A percentile compares a stretch with the other conserved stretches of the same genome.
Evolutionary conservation across 2,113 vertebrate genomes (phyloP).

Genomic region (Pseudolaguvia tuberculata): DNA sequence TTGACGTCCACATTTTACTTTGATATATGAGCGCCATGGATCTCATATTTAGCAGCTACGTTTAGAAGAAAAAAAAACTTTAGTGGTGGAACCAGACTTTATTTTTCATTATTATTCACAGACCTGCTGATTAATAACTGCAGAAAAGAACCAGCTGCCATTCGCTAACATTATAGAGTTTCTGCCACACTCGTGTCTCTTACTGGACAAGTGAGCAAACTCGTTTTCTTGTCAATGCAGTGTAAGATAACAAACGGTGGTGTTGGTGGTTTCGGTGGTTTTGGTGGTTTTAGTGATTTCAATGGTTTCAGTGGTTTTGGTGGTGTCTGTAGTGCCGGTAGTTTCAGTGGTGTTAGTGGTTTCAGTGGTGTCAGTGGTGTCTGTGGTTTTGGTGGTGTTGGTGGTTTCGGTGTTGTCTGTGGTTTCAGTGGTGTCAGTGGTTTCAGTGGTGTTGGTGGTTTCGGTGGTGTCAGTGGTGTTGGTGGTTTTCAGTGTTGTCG

Average conservation of each 20-base stretch:
- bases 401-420: no score
- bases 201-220: slow-evolving; percentile 11
- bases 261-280: no score
- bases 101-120: slow-evolving; percentile 37
- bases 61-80: slow-evolving; percentile 30
- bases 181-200: slow-evolving; percentile 24
- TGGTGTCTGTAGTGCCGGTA: no score
- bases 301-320: no score
- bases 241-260: neutral
- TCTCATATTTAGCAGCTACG: slow-evolving; percentile 22
- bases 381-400: no score
- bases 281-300: no score
- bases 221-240: slow-evolving; percentile 21
- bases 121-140: slow-evolving; percentile 31
- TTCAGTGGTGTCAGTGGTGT: no score
- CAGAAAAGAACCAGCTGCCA: slow-evolving; percentile 28
- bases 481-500: no score
- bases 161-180: slow-evolving; percentile 40
- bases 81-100: slow-evolving; percentile 24
- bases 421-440: no score
- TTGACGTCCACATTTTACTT: neutral
- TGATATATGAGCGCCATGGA: slow-evolving; percentile 11
- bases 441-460: no score
- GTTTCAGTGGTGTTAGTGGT: no score
- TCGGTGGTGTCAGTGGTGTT: no score